These are phyloP conservation scores for Arenicola marina DNA, from an alignment of 2,888 invertebrate species.

Conservation along the genomic window DNA sequence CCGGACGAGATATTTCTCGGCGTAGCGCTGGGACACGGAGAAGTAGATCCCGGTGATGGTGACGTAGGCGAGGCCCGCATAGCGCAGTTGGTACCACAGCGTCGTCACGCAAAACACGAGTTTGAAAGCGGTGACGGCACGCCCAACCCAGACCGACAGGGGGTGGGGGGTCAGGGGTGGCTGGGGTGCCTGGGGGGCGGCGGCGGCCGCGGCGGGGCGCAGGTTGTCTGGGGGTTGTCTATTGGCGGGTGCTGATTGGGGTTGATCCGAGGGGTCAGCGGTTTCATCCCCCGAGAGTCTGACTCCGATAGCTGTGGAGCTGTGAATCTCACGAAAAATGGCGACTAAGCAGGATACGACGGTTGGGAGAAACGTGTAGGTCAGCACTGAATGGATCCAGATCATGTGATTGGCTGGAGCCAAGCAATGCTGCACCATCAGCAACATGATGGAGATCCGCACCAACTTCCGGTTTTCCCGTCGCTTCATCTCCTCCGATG, in stretches of 20 bases:
- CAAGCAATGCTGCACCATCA: conserved; percentile 16
- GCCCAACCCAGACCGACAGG: no score
- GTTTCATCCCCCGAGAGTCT: background rate
- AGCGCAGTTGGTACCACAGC: background rate
- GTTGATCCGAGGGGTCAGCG: background rate
- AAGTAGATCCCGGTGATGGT: conserved; percentile 11
- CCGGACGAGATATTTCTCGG: conserved; percentile 1
- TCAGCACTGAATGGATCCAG: conserved; percentile 14
- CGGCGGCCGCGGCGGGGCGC: no score
- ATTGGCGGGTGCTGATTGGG: no score
- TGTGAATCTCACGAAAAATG: background rate
- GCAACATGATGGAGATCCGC: conserved; percentile 7
- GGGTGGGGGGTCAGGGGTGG: no score
- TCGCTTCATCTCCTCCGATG: background rate
- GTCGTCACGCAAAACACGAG: background rate
- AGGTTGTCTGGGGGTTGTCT: no score
- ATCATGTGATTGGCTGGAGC: background rate
- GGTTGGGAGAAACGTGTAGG: conserved; percentile 9
- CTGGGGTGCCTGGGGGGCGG: no score
- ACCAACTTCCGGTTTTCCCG: conserved; percentile 9
- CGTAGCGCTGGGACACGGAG: background rate
- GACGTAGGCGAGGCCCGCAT: background rate
- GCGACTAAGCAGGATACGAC: no score
- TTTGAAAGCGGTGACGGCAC: background rate
- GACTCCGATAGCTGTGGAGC: background rate